Evolutionary conservation across 1,140 invertebrate species (phyloP).

Genomic region (Galleria mellonella): DNA sequence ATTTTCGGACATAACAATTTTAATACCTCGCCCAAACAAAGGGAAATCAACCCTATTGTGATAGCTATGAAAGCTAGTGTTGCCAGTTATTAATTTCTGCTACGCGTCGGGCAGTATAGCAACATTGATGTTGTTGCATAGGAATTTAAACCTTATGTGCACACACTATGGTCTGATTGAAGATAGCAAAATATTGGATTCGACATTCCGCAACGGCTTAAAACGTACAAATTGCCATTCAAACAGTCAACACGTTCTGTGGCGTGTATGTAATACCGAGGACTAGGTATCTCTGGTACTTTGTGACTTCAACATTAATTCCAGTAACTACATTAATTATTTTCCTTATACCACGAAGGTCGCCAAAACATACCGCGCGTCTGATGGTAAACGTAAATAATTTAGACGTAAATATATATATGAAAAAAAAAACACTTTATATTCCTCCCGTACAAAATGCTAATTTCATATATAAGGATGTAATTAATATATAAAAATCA

Average conservation of each 20-base stretch:
- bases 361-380: no score
- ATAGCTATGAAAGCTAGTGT: neutral
- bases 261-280: conserved; percentile 6
- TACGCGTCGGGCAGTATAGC: neutral
- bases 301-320: no score
- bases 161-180: conserved; percentile 1
- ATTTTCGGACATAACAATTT: conserved; percentile 18
- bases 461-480: no score
- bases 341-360: no score
- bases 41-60: conserved; percentile 9
- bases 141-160: conserved; percentile 5
- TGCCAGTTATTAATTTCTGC: neutral
- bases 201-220: conserved; percentile 22
- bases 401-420: no score
- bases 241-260: conserved; percentile 32
- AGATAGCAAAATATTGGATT: conserved; percentile 13
- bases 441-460: no score
- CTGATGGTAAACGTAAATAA: no score
- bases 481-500: no score
- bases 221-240: conserved; percentile 39
- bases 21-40: conserved; percentile 2
- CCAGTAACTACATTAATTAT: no score
- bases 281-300: neutral
- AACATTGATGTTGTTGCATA: neutral
- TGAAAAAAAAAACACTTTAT: no score